phyloP scores from a whole-genome alignment of 1,140 invertebrate species.

The Tetramorium alpestre region DNA sequence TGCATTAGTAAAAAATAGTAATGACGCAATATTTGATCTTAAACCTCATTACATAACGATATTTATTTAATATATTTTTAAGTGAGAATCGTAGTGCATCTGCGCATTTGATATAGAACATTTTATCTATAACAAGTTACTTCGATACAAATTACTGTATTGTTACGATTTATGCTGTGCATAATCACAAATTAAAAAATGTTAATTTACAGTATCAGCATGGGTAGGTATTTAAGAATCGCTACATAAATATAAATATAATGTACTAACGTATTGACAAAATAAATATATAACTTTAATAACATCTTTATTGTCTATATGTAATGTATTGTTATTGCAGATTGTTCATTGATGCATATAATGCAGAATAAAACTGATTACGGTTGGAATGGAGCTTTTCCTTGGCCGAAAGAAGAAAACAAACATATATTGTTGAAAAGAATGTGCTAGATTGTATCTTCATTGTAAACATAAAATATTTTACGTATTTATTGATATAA shows the following conservation, averaged over 20 bases:
- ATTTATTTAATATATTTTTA: neutral
- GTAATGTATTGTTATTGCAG: neutral
- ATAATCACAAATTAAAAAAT: neutral
- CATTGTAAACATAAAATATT: neutral
- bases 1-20: neutral
- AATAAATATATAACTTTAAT: neutral
- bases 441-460: neutral
- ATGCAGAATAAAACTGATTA: neutral
- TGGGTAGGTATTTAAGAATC: slow-evolving; percentile 4
- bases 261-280: neutral
- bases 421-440: neutral
- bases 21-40: slow-evolving; percentile 1
- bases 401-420: neutral
- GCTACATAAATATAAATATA: too few relatives aligned
- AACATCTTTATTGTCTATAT: neutral
- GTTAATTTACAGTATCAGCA: neutral
- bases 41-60: neutral
- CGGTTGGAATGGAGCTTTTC: neutral
- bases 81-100: neutral
- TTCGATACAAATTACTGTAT: neutral
- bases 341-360: neutral
- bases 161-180: neutral
- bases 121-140: neutral
- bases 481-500: neutral
- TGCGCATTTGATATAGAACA: neutral